Evolutionary conservation across 2,113 vertebrate species (phyloP), one percentile per base, ranked within the genome.

Genomic region (Rallus limicola): DNA sequence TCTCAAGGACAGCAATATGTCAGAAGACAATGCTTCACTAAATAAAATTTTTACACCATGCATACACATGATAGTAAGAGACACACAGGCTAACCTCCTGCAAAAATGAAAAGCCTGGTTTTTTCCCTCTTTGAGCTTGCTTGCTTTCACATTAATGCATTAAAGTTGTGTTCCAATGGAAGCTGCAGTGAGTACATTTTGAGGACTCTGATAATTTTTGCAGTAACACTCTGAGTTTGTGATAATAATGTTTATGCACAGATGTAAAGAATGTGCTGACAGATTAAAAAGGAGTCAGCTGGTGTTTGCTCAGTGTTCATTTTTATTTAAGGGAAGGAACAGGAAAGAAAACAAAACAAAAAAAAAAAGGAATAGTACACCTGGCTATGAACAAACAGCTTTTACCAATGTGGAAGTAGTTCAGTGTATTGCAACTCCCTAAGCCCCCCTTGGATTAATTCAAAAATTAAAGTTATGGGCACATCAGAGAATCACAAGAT

Each of bases 261-360:
- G 96, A 97, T 98, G 97, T 97, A 97, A 98, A 97, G 97, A 97
- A 98, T 97, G 94, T 97, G 97, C 97, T 98, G 98, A 98, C 97
- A 97, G 96, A 97, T 97, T 95, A 96, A 97, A 98, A 98, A 97
- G 95, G 85, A 97, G 95, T 96, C 90, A 89, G 96, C 21, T 36
- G 18, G 79, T 72, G 94, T 97, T 96, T 97, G 96, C 87, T 93
- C 52, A 69, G 65, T 36, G 31, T 85, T 97, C 90, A 81, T 94
- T 97, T 97, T 94, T 97, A 94, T 97, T 97, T 95, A 93, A 91
- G 53, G 24, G 38, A 14, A 63, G 29, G 15, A 0, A 3, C 17
- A 63, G 68, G 52, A 72, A 34, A 21, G 25, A 13, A 13, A 0
- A 1, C 10, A 14, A 21, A 19, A 5, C 2, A 6, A 5, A 2